A percentile compares a stretch with the other conserved stretches of the same genome.
These are phyloP conservation scores for Tachypleus tridentatus DNA, from an alignment of 1,140 invertebrate species.

Conservation along the genomic window DNA sequence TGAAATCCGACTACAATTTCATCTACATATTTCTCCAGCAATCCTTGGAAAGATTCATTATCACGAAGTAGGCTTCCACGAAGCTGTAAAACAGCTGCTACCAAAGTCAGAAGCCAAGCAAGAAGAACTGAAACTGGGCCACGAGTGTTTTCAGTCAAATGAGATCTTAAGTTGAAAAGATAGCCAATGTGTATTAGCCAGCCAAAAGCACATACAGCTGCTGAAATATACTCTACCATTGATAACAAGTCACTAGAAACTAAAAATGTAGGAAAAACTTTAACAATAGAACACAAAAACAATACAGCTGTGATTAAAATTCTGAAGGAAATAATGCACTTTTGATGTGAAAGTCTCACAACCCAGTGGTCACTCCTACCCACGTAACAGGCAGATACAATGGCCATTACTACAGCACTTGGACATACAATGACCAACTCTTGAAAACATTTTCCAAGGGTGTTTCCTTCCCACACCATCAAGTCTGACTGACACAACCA, in stretches of 20 bases:
- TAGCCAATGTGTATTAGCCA: slow-evolving; percentile 69
- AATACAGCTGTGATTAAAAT: slow-evolving; percentile 6
- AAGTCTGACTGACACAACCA: neutral
- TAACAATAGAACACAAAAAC: slow-evolving; percentile 17
- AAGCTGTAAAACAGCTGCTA: slow-evolving; percentile 45
- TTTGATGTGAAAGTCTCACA: slow-evolving; percentile 16
- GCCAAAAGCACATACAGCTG: slow-evolving; percentile 36
- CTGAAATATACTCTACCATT: too few species aligned
- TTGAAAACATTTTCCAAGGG: slow-evolving; percentile 23
- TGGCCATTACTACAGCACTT: slow-evolving; percentile 20
- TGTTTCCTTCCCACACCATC: slow-evolving; percentile 13
- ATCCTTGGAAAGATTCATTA: slow-evolving; percentile 28
- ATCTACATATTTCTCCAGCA: slow-evolving; percentile 30
- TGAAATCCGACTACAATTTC: slow-evolving; percentile 26
- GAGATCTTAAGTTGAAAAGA: slow-evolving; percentile 47
- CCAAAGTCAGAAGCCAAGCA: slow-evolving; percentile 48
- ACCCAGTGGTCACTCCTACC: slow-evolving; percentile 20
- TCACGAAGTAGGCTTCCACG: slow-evolving; percentile 27
- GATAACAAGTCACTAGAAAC: too few species aligned
- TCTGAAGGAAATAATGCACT: slow-evolving; percentile 7
- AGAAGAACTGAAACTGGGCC: slow-evolving; percentile 54
- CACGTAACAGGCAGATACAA: slow-evolving; percentile 26
- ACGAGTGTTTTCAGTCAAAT: slow-evolving; percentile 46
- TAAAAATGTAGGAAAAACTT: slow-evolving; percentile 44
- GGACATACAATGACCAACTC: slow-evolving; percentile 24